phyloP scores from a whole-genome alignment of 2,888 invertebrate genomes.

The Dryobota labecula region DNA sequence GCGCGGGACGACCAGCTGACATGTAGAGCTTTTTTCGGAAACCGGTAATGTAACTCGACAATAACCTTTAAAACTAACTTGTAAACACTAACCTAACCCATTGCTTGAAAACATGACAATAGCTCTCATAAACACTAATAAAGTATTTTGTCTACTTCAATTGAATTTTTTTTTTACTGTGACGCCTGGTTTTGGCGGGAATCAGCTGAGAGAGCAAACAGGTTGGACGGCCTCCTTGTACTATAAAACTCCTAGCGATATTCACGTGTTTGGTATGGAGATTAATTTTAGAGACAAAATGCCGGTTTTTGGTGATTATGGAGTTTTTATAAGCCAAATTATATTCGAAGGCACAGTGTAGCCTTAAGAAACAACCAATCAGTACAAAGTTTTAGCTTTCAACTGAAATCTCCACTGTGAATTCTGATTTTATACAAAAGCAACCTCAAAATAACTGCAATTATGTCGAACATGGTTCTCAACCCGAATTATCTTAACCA shows the following conservation, averaged over 20 bases:
- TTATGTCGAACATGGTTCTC: neutral
- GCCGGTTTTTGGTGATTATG: neutral
- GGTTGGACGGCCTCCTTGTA: constrained; percentile 62
- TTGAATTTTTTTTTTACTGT: constrained; percentile 62
- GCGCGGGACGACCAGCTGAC: constrained; percentile 47
- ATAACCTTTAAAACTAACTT: constrained; percentile 33
- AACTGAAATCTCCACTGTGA: too few species aligned
- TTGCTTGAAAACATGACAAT: constrained; percentile 48
- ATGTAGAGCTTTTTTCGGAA: constrained; percentile 36
- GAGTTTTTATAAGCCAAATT: neutral
- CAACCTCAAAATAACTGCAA: constrained; percentile 7
- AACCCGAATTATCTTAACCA: rapidly evolving
- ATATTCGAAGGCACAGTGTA: neutral
- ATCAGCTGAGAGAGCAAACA: constrained; percentile 67
- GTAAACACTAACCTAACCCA: constrained; percentile 56
- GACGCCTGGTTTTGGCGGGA: constrained; percentile 69
- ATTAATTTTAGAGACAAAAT: neutral
- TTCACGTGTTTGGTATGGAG: neutral
- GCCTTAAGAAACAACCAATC: rapidly evolving
- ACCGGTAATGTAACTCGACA: constrained; percentile 29
- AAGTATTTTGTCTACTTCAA: constrained; percentile 54
- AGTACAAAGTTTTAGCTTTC: neutral
- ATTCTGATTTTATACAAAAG: neutral
- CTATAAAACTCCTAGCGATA: constrained; percentile 44
- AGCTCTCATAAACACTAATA: constrained; percentile 28